A percentile compares a stretch with the other conserved stretches of the same genome.
Conservation (phyloP, 2,113 vertebrate genomes). For the Chauna torquata region DNA sequence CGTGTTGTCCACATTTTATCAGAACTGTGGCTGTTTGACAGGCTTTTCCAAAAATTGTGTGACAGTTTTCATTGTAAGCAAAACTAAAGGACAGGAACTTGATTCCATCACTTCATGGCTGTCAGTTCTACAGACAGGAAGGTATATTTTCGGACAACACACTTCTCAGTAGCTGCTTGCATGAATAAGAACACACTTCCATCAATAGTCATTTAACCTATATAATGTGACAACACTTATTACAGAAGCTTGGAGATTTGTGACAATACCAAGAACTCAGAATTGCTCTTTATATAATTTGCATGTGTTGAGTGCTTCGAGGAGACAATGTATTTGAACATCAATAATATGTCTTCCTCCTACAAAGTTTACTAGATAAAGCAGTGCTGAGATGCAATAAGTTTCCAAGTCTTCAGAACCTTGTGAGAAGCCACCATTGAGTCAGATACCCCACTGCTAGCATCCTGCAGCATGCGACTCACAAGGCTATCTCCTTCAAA, state of each 20-base stretch:
- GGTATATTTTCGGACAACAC: conserved; percentile 79
- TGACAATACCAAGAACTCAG: conserved; percentile 50
- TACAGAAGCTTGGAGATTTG: conserved; percentile 14
- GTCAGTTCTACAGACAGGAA: conserved; percentile 73
- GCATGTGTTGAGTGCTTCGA: conserved; percentile 32
- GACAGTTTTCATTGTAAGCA: conserved; percentile 69
- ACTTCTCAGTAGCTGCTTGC: conserved; percentile 68
- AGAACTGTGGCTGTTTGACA: conserved; percentile 27
- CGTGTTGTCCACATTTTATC: background rate
- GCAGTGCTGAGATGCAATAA: background rate
- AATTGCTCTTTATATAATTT: conserved; percentile 34
- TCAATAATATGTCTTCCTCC: background rate
- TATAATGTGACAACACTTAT: conserved; percentile 70
- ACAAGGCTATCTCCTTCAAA: background rate
- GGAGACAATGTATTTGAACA: conserved; percentile 3
- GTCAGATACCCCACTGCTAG: background rate
- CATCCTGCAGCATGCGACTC: background rate
- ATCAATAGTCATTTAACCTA: conserved; percentile 68
- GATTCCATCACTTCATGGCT: conserved; percentile 75
- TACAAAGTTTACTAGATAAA: background rate
- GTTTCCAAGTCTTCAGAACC: background rate
- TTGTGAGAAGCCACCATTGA: background rate
- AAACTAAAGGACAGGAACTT: conserved; percentile 69
- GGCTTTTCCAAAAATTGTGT: conserved; percentile 50
- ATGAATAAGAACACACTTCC: conserved; percentile 62